Evolutionary conservation across 1,140 invertebrate species (phyloP).

Genomic region (Caerostris darwini): DNA sequence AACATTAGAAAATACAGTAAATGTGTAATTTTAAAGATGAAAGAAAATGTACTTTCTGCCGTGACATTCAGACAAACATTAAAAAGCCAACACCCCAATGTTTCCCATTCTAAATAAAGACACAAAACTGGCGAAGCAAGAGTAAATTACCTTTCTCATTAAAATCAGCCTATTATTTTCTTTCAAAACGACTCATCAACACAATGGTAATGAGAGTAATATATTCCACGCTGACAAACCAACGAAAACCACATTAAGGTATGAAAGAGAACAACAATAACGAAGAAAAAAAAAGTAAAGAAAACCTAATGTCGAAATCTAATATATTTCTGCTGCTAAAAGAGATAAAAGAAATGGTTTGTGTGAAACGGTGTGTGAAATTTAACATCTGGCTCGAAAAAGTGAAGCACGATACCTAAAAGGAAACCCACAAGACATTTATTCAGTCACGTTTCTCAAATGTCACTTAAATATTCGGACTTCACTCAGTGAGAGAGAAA

Average conservation of each 20-base stretch:
- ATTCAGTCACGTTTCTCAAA: background rate
- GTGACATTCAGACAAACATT: background rate
- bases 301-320: background rate
- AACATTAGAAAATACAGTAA: background rate
- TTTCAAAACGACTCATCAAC: slow-evolving; percentile 29
- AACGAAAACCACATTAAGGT: slow-evolving; percentile 46
- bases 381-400: slow-evolving; percentile 24
- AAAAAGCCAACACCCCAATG: background rate
- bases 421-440: background rate
- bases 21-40: background rate
- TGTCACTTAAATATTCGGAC: slow-evolving; percentile 11
- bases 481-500: background rate
- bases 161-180: slow-evolving; percentile 44
- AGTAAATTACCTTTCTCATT: slow-evolving; percentile 14
- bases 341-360: background rate
- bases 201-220: slow-evolving; percentile 47
- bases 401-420: slow-evolving; percentile 10
- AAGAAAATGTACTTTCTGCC: background rate
- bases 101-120: background rate
- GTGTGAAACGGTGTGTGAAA: slow-evolving; percentile 57
- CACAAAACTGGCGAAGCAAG: background rate
- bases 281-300: background rate
- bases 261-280: background rate
- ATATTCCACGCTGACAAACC: background rate
- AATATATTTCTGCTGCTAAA: slow-evolving; percentile 13